Evolutionary conservation across 2,888 invertebrate genomes (phyloP), one percentile per base, ranked within the genome.

Genomic region (Theretra japonica): DNA sequence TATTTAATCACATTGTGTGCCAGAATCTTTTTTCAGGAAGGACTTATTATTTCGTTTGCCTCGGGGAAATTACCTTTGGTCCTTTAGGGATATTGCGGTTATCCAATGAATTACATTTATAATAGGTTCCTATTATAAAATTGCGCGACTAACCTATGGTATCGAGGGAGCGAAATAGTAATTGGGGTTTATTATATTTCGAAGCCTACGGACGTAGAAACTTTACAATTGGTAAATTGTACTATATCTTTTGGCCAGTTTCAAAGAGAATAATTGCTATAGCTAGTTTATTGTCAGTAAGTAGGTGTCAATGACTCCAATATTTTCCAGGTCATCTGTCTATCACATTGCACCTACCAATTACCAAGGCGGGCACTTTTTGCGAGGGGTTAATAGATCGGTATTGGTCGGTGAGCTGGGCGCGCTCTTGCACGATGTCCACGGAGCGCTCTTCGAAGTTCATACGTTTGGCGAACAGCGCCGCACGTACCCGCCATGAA

Each of bases 401-500:
- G 74, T 84, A 95, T 72, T 90, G 77, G 4, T 90, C 86, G 0
- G 87, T 88, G 28, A 85, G 79, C 68, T 94, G 93, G 4, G 79
- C 74, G 33, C 80, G 82, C 23, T 84, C 77, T 60, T 85, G 83
- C 23, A 90, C 82, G 72, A 95, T 91, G 79, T 94, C 93, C 11
- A 94, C 83, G 1, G 78, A 5, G 6, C 82, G 82, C 75, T 94
- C 91, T 72, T 90, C 91, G 75, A 85, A 93, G 0, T 87, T 79
- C 4, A 95, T 83, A 11, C 81, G 74, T 76, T 95, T 95, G 41
- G 88, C 71, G 33, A 87, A 82, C 70, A 95, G 80, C 0, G 89
- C 93, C 0, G 92, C 91, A 5, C 94, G 87, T 1, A 96, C 95
- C 5, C 96, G 89, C 96, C 96, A 96, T 0, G 95, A 89, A 79